These are phyloP conservation scores for Blomia tropicalis DNA, from an alignment of 2,888 invertebrate genomes.

Conservation along the genomic window DNA sequence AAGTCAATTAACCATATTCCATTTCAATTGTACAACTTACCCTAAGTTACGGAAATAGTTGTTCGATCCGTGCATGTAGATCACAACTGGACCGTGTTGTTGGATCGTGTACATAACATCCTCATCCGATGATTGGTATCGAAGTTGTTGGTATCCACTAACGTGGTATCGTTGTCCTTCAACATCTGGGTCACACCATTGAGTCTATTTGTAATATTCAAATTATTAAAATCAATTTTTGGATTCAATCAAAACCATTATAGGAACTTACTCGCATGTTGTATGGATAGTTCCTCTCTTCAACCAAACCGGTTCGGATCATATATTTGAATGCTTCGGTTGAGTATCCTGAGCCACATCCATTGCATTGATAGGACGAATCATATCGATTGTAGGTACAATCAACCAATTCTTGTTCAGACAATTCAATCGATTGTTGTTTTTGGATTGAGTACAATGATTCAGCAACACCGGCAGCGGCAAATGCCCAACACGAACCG, in stretches of 20 bases:
- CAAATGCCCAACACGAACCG: slow-evolving; percentile 2
- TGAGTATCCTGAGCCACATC: not conserved
- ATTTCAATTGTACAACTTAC: not conserved
- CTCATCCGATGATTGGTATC: not conserved
- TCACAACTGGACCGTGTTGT: not conserved
- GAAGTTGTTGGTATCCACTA: not conserved
- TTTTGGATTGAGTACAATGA: not conserved
- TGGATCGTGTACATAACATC: not conserved
- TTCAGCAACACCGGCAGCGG: not conserved
- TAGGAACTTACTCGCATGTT: too few relatives aligned
- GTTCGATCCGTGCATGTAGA: not conserved
- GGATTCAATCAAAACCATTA: too few relatives aligned
- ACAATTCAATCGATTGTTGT: not conserved
- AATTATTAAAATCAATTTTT: not conserved
- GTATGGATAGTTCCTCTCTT: not conserved
- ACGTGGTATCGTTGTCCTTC: not conserved
- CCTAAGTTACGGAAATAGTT: not conserved
- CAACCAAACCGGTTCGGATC: not conserved
- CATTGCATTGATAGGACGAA: not conserved
- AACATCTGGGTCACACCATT: too few relatives aligned
- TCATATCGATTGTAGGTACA: not conserved
- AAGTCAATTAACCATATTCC: not conserved
- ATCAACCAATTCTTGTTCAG: slow-evolving; percentile 9
- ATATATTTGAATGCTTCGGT: not conserved
- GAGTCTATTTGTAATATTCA: too few relatives aligned